Evolutionary conservation across 2,797 vertebrate genomes (phyloP), one percentile per base, ranked within the genome.

Genomic region (Pipistrellus pygmaeus): DNA sequence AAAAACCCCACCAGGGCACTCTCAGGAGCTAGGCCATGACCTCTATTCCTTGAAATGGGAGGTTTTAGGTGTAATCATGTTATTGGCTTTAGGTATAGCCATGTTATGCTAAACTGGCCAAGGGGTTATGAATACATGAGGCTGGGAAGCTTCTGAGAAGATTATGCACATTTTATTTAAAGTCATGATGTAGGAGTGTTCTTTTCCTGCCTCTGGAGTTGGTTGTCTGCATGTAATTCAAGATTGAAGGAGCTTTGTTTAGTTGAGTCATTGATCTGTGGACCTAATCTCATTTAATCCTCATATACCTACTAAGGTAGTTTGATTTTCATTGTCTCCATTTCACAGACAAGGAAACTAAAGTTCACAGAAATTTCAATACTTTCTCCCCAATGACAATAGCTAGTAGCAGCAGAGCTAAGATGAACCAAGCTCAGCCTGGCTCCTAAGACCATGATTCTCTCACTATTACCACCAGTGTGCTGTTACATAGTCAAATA

Each of bases 291-390:
- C 60, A 32, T 55, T 51, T 71, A 60, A 32, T 68, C n/a, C 18
- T 90, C 20, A 44, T 1, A 9, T 80, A 4, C 21, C 25, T 23
- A 78, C 44, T 62, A n/a, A 69, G 6, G 32, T 18, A 69, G n/a
- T 62, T 53, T 85, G 21, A 57, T 53, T 68, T 90, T 78, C 51
- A 57, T 69, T 41, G 71, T 44, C 12, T 10, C 12, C 17, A 62
- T 48, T 90, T 83, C 88, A 90, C 8, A 82, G 69, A 92, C 32
- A 90, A 73, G 69, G 25, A 93, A 81, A 69, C 44, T 32, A 64
- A 64, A 18, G 53, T 60, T 82, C 62, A 30, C 17, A 20, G 55
- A 83, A 60, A 20, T 81, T 78, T 93, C 13, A 27, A 11, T 10
- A 27, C 62, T 66, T 78, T 38, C 5, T 57, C 10, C 6, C n/a